Evolutionary conservation across 2,113 vertebrate genomes (phyloP).

Genomic region (Lepus timidus): DNA sequence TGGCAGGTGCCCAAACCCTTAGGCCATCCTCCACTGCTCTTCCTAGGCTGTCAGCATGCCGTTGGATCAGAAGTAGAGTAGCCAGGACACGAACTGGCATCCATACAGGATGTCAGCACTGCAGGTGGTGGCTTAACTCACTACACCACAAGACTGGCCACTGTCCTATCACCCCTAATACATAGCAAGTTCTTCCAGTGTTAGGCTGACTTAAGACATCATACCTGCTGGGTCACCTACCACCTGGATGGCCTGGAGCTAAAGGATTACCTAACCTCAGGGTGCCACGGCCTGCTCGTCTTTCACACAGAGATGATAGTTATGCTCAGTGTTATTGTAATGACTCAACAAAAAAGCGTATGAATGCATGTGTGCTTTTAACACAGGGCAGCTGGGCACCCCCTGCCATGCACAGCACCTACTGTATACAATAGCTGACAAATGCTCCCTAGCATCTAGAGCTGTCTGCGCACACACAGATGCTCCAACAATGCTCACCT

Average conservation of each 20-base stretch:
- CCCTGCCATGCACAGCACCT: fast-evolving
- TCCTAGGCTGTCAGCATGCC: too few species aligned
- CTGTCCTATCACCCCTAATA: background rate
- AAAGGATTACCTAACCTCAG: background rate
- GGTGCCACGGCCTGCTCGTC: background rate
- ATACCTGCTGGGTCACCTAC: background rate
- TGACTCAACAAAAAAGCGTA: background rate
- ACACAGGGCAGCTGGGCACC: fast-evolving
- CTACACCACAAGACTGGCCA: too few species aligned
- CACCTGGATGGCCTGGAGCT: slow-evolving; percentile 50
- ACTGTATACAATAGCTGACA: fast-evolving
- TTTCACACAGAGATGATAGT: background rate
- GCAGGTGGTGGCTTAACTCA: too few species aligned
- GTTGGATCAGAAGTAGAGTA: too few species aligned
- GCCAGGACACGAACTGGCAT: too few species aligned
- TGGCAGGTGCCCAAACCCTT: too few species aligned
- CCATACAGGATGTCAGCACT: too few species aligned
- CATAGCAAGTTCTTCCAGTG: background rate
- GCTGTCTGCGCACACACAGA: fast-evolving
- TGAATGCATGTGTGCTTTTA: fast-evolving
- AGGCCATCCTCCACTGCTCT: too few species aligned
- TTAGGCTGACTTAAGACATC: background rate
- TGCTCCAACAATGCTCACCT: background rate
- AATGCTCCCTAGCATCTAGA: fast-evolving
- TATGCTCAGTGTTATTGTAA: fast-evolving